Evolutionary conservation across 2,113 vertebrate genomes (phyloP).

Genomic region (Plectropomus leopardus): DNA sequence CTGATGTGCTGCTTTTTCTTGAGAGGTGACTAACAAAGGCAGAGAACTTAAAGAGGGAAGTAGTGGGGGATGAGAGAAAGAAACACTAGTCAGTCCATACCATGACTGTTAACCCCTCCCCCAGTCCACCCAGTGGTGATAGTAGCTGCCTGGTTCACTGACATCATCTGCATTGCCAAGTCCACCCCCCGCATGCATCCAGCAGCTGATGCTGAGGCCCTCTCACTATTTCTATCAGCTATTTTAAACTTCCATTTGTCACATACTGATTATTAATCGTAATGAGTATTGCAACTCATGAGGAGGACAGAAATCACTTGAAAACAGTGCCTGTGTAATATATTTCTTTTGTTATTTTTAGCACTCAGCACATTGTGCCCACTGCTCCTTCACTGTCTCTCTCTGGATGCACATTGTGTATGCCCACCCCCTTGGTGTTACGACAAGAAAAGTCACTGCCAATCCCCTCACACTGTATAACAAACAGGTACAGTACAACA

Average conservation of each 20-base stretch:
- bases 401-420: neutral
- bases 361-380: neutral
- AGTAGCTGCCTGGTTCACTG: slow-evolving; percentile 69
- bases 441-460: neutral
- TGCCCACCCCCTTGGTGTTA: slow-evolving; percentile 1
- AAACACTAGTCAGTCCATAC: slow-evolving; percentile 34
- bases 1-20: neutral
- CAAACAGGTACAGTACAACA: slow-evolving; percentile 1
- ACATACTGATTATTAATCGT: slow-evolving; percentile 4
- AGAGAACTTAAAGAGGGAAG: slow-evolving; percentile 22
- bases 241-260: slow-evolving; percentile 8
- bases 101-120: slow-evolving; percentile 61
- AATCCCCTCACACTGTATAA: slow-evolving; percentile 3
- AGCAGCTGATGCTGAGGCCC: slow-evolving; percentile 52
- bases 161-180: slow-evolving; percentile 62
- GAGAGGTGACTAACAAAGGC: neutral
- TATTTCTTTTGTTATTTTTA: slow-evolving; percentile 33
- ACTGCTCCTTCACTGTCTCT: neutral
- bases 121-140: slow-evolving; percentile 59
- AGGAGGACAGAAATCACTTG: neutral
- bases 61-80: slow-evolving; percentile 36
- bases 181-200: slow-evolving; percentile 24
- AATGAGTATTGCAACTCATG: neutral
- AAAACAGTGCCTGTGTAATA: neutral
- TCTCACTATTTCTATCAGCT: slow-evolving; percentile 25